Conservation (phyloP, 2,888 invertebrate genomes). For the Trypoxylon attenuatum region DNA sequence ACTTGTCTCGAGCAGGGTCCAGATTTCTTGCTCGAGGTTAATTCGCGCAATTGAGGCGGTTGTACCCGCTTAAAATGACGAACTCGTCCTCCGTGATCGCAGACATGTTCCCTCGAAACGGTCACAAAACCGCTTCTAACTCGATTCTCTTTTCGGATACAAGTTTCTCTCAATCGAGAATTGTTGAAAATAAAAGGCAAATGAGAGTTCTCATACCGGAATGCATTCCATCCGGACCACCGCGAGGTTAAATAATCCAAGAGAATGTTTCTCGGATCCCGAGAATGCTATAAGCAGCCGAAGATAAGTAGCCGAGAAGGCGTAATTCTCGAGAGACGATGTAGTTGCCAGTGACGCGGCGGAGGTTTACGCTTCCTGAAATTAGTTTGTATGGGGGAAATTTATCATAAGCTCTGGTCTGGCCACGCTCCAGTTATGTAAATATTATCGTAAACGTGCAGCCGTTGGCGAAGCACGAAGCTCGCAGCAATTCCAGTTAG, state of each 20-base stretch:
- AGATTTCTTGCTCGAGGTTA: conserved; percentile 61
- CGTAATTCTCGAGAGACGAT: not conserved
- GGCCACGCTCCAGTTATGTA: conserved; percentile 43
- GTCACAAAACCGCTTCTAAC: no score
- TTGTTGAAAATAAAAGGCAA: not conserved
- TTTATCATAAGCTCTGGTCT: conserved; percentile 51
- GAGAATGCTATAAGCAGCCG: not conserved
- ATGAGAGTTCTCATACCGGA: no score
- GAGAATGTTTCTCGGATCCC: not conserved
- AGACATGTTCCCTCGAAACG: conserved; percentile 19
- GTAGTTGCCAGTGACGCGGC: no score
- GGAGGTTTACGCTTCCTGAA: conserved; percentile 45
- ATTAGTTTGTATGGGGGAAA: conserved; percentile 57
- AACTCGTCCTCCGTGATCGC: conserved; percentile 11
- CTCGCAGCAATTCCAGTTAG: conserved; percentile 13
- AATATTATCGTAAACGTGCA: conserved; percentile 56
- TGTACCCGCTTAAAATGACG: conserved; percentile 14
- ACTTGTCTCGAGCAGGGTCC: conserved; percentile 40
- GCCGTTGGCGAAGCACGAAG: conserved; percentile 28
- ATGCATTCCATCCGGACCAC: no score
- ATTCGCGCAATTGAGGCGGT: conserved; percentile 60
- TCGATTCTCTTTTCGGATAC: conserved; percentile 46
- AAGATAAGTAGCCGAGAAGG: not conserved
- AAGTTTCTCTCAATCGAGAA: conserved; percentile 23
- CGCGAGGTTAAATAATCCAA: not conserved